These are phyloP conservation scores for Eubasilissa splendida DNA, from an alignment of 2,888 invertebrate genomes.

Conservation along the genomic window DNA sequence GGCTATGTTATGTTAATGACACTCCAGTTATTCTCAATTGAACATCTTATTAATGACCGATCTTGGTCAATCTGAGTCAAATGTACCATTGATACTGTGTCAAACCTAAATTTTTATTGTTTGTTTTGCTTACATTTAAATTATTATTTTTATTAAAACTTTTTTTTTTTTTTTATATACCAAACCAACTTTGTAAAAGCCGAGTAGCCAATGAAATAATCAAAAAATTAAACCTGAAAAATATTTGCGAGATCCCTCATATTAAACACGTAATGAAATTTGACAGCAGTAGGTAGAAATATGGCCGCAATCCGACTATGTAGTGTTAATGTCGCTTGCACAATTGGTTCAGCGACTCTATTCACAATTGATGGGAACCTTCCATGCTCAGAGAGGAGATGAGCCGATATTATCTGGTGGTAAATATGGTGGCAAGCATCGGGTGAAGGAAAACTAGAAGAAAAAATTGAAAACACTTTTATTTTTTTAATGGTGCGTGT, in stretches of 20 bases:
- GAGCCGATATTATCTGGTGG: slow-evolving; percentile 85
- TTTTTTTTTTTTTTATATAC: too few relatives aligned
- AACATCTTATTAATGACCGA: too few relatives aligned
- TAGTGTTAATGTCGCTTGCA: slow-evolving; percentile 81
- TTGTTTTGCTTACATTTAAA: too few relatives aligned
- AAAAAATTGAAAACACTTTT: slow-evolving; percentile 10
- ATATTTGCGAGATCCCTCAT: slow-evolving; percentile 93
- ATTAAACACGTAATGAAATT: slow-evolving; percentile 96
- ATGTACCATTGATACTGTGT: too few relatives aligned
- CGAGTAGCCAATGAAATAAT: too few relatives aligned
- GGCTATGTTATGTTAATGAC: too few relatives aligned
- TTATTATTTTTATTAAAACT: too few relatives aligned
- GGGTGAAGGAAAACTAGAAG: slow-evolving; percentile 82
- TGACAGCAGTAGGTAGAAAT: slow-evolving; percentile 94
- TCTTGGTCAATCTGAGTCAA: too few relatives aligned
- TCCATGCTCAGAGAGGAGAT: slow-evolving; percentile 76
- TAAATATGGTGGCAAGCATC: slow-evolving; percentile 91
- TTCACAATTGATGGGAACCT: slow-evolving; percentile 77
- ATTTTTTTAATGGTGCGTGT: not conserved
- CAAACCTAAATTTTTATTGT: too few relatives aligned
- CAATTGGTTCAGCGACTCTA: slow-evolving; percentile 75
- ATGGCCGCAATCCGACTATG: slow-evolving; percentile 82
- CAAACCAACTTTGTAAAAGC: too few relatives aligned
- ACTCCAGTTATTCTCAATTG: too few relatives aligned
- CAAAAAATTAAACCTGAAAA: slow-evolving; percentile 80